Base-by-base conservation (phyloP, 2,113 vertebrate genomes). In the Phycodurus eques region DNA sequence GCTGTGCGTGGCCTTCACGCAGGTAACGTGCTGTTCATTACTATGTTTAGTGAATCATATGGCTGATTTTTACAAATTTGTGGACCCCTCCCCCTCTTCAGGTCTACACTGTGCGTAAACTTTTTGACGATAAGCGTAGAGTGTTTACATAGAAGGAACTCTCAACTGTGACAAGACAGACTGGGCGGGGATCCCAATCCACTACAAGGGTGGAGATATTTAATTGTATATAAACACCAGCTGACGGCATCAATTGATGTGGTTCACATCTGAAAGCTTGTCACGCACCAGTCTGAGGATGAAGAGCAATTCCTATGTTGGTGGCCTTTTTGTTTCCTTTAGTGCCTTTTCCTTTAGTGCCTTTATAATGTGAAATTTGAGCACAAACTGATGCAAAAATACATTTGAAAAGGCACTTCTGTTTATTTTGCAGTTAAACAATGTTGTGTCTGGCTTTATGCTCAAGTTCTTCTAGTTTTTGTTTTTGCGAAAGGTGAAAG, bases 41-140 rank as follows among this genome's bases (percentile, higher is more conserved):
- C 11, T 33, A 20, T 3, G n/a, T 31, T 22, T 42, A 12, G 19
- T 12, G 1, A 31, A 20, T 47, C 20, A n/a, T 39, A 20, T 59
- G 64, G 20, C 14, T 46, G 63, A 5, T 27, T 14, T 59, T 70
- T 19, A 57, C 20, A 12, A 53, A 13, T 22, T 64, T 72, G 35
- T 27, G 35, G 35, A 3, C n/a, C 1, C 59, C 42, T 35, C 22
- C 67, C 57, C 46, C 7, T 31, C 46, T 43, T 13, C 77, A 91
- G 88, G 94, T 96, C 46, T 96, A 93, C 91, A 94, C 94, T 0
- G 88, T 96, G 43, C 94, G 95, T 75, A 94, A 92, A 87, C 93
- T 96, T 75, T 96, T 96, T 61, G 93, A 95, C 0, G 94, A 95
- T 70, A 94, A 93, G 88, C 86, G 92, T 54, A 91, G 86, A 7